These are phyloP conservation scores for Hypocryptadius cinnamomeus DNA, from an alignment of 2,113 vertebrate genomes.

Conservation along the genomic window DNA sequence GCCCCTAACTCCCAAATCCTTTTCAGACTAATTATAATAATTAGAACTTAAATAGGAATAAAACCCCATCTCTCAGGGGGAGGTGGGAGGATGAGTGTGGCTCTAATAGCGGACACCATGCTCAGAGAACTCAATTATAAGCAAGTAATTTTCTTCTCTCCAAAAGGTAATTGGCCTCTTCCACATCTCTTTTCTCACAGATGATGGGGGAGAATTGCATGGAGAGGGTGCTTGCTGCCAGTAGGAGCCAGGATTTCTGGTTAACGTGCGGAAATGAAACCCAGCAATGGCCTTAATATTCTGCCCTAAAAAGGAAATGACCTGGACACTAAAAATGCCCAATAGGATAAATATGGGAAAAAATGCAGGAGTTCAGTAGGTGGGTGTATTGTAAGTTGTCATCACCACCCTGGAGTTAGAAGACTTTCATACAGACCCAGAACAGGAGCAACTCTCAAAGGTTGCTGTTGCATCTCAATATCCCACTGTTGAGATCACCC, in stretches of 20 bases:
- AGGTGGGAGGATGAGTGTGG: conserved; percentile 44
- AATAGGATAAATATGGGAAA: neutral
- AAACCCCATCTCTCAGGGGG: conserved; percentile 40
- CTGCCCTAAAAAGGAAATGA: neutral
- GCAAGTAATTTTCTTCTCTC: conserved; percentile 47
- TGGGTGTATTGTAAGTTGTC: neutral
- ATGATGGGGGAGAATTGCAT: neutral
- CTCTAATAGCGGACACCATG: conserved; percentile 50
- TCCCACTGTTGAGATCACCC: neutral
- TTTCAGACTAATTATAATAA: conserved; percentile 53
- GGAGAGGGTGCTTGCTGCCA: neutral
- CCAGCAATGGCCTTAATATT: neutral
- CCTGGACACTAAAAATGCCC: neutral
- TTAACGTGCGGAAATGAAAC: neutral
- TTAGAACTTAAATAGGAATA: conserved; percentile 59
- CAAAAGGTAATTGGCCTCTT: conserved; percentile 51
- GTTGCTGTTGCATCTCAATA: neutral
- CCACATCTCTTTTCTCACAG: conserved; percentile 47
- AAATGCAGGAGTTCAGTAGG: neutral
- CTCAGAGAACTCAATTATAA: conserved; percentile 61
- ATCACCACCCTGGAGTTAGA: neutral
- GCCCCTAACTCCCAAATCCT: conserved; percentile 64
- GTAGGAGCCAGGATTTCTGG: neutral
- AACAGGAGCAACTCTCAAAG: neutral
- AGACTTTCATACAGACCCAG: neutral